Percentiles rank a stretch among this genome's conserved stretches.
Conservation (phyloP, 1,140 invertebrate species). For the Drosophila athabasca region DNA sequence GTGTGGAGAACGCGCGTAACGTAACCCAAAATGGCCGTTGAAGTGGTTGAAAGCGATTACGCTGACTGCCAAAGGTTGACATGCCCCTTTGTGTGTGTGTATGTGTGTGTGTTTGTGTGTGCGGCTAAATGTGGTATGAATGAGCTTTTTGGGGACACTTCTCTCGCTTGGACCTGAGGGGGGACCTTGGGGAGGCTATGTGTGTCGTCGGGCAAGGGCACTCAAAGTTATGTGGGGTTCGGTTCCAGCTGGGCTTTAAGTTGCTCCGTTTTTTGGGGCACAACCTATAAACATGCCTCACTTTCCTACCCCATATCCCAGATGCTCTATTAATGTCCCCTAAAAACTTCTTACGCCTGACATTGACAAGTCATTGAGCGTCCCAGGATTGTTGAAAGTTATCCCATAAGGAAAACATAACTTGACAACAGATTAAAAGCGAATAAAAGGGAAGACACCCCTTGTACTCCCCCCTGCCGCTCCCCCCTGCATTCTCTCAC, state of each 20-base stretch:
- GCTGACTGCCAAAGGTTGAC: slow-evolving; percentile 78
- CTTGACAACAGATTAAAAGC: slow-evolving; percentile 45
- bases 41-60: slow-evolving; percentile 82
- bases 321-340: slow-evolving; percentile 61
- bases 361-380: slow-evolving; percentile 47
- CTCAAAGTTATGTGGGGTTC: slow-evolving; percentile 60
- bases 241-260: slow-evolving; percentile 38
- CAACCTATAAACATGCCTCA: slow-evolving; percentile 70
- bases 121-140: slow-evolving; percentile 78
- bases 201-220: slow-evolving; percentile 2
- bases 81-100: slow-evolving; percentile 23
- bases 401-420: slow-evolving; percentile 31
- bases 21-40: slow-evolving; percentile 75
- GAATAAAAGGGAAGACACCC: slow-evolving; percentile 27
- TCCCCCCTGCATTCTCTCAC: slow-evolving; percentile 21
- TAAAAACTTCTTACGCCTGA: slow-evolving; percentile 10
- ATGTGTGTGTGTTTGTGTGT: slow-evolving; percentile 30
- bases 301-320: slow-evolving; percentile 37
- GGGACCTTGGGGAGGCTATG: background rate
- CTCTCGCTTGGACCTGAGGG: slow-evolving; percentile 14
- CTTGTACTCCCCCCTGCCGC: too few species aligned
- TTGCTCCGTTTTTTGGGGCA: slow-evolving; percentile 35
- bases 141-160: slow-evolving; percentile 69
- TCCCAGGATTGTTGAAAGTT: slow-evolving; percentile 9
- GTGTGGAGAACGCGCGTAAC: slow-evolving; percentile 10